A percentile compares a stretch with the other conserved stretches of the same genome.
Evolutionary conservation across 2,888 invertebrate species (phyloP).

Genomic region (Emesis furor): DNA sequence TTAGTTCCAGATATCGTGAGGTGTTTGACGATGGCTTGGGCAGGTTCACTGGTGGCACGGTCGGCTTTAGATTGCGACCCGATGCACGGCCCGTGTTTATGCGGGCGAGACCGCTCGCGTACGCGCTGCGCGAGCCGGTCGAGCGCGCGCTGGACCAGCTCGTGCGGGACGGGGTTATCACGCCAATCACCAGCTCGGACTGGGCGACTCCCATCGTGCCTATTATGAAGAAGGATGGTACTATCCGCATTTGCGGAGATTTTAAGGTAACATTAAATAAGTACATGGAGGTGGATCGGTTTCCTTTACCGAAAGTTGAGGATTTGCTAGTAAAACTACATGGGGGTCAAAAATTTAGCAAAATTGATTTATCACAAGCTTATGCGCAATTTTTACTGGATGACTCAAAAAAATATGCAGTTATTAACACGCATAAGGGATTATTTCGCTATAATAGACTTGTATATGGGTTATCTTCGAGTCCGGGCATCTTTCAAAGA

Average conservation of each 20-base stretch:
- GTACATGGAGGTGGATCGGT: not conserved
- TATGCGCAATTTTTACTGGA: constrained; percentile 48
- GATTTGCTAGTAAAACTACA: not conserved
- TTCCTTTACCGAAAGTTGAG: constrained; percentile 23
- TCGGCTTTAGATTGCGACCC: constrained; percentile 18
- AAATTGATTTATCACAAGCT: constrained; percentile 54
- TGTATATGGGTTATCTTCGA: constrained; percentile 61
- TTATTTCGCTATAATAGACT: constrained; percentile 66
- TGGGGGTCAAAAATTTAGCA: constrained; percentile 25
- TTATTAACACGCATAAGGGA: constrained; percentile 70
- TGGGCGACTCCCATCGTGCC: constrained; percentile 62
- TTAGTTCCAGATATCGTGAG: constrained; percentile 27
- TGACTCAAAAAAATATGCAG: constrained; percentile 63
- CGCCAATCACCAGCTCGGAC: constrained; percentile 50
- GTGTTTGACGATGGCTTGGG: constrained; percentile 31
- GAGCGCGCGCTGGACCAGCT: constrained; percentile 55
- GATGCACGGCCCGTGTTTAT: constrained; percentile 35
- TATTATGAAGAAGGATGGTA: constrained; percentile 58
- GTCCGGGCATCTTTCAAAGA: constrained; percentile 67
- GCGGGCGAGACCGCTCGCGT: constrained; percentile 31
- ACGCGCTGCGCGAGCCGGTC: constrained; percentile 44
- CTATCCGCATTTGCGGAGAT: constrained; percentile 56
- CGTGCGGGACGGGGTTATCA: constrained; percentile 51
- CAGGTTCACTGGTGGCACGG: constrained; percentile 28
- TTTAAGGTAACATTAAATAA: constrained; percentile 17